phyloP scores from a whole-genome alignment of 2,113 vertebrate genomes.

The Campylorhamphus procurvoides region DNA sequence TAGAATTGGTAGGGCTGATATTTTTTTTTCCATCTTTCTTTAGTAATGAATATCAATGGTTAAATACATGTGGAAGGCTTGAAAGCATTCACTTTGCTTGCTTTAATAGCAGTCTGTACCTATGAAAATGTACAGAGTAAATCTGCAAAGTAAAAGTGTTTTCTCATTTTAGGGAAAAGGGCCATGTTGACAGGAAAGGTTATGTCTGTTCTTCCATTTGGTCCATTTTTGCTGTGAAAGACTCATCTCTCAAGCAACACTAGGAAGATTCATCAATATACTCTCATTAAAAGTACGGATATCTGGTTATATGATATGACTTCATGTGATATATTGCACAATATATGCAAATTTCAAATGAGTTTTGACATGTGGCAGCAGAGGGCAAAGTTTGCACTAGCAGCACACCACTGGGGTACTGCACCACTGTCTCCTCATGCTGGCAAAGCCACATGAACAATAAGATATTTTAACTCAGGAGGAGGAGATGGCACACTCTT shows the following conservation, averaged over 20 bases:
- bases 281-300: not conserved
- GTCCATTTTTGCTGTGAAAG: not conserved
- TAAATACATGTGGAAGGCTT: not conserved
- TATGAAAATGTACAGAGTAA: not conserved
- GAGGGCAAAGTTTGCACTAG: not conserved
- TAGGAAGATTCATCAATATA: not conserved
- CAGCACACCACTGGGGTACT: not conserved
- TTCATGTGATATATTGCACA: not conserved
- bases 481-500: not conserved
- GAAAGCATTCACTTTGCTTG: not conserved
- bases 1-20: not conserved
- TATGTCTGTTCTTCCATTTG: not conserved
- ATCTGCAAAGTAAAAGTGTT: not conserved
- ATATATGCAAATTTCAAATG: not conserved
- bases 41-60: not conserved
- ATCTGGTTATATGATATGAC: accelerated
- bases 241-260: not conserved
- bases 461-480: not conserved
- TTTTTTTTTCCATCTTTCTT: not conserved
- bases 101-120: not conserved
- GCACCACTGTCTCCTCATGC: not conserved
- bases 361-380: not conserved
- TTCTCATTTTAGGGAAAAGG: not conserved
- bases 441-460: not conserved
- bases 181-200: not conserved